Conservation (phyloP, 2,113 vertebrate genomes). For the Oncorhynchus clarkii region DNA sequence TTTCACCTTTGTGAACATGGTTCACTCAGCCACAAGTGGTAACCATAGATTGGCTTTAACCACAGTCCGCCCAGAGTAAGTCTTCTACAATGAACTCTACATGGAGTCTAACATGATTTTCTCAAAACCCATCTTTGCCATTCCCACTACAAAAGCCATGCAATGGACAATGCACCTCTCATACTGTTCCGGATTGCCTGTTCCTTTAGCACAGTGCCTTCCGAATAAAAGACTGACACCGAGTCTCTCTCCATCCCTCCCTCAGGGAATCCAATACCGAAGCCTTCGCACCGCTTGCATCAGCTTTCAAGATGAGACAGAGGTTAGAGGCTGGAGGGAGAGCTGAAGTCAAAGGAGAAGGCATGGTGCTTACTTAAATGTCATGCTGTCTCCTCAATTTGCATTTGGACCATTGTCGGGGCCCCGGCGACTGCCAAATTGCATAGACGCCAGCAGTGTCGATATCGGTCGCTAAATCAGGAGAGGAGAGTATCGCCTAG, state of each 20-base stretch:
- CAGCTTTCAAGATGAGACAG: constrained; percentile 45
- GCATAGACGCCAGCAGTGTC: constrained; percentile 21
- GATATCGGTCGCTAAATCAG: not conserved
- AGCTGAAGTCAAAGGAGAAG: constrained; percentile 35
- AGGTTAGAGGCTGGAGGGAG: constrained; percentile 27
- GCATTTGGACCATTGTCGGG: constrained; percentile 47
- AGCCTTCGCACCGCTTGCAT: constrained; percentile 34
- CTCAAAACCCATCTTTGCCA: not conserved
- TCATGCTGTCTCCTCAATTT: constrained; percentile 54
- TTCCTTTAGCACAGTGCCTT: constrained; percentile 14
- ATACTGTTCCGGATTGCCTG: constrained; percentile 32
- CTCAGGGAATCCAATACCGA: constrained; percentile 30
- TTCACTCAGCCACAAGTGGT: too few species aligned
- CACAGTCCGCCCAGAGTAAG: too few species aligned
- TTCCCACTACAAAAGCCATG: not conserved
- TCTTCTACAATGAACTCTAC: not conserved
- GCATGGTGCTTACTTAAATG: constrained; percentile 45
- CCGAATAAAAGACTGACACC: constrained; percentile 30
- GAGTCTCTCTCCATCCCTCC: constrained; percentile 29
- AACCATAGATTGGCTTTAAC: too few species aligned
- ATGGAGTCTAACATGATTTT: not conserved
- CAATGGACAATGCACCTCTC: constrained; percentile 5
- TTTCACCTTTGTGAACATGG: too few species aligned
- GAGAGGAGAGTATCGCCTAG: not conserved
- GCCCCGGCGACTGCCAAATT: constrained; percentile 27